Percentiles rank a stretch among this genome's conserved stretches.
Conservation (phyloP, 2,888 invertebrate genomes). For the Julus scanicus region DNA sequence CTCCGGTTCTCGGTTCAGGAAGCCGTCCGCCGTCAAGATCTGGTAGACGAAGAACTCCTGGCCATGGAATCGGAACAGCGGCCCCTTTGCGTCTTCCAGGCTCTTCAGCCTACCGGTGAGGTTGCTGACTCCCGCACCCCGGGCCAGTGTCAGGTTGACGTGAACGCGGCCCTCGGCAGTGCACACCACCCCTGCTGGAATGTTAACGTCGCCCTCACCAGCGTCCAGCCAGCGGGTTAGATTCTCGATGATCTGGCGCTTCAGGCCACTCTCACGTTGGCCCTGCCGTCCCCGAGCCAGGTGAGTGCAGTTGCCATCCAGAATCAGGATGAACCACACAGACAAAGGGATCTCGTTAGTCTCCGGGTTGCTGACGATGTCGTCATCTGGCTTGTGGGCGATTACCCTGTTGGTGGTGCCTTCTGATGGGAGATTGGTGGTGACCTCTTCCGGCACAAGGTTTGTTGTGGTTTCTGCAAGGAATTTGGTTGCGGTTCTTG, state of each 20-base stretch:
- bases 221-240: constrained; percentile 27
- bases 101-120: neutral
- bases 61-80: constrained; percentile 28
- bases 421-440: neutral
- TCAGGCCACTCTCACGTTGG: neutral
- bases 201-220: neutral
- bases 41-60: constrained; percentile 53
- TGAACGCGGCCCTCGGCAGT: neutral
- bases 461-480: neutral
- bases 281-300: neutral
- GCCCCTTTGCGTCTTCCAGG: constrained; percentile 46
- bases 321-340: constrained; percentile 55
- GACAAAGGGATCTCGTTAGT: neutral
- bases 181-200: neutral
- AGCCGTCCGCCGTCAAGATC: constrained; percentile 51
- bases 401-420: neutral
- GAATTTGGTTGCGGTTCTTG: neutral
- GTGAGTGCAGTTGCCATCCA: constrained; percentile 56
- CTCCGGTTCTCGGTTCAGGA: constrained; percentile 51
- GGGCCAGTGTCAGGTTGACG: constrained; percentile 49
- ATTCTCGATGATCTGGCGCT: constrained; percentile 6
- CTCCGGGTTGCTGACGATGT: neutral
- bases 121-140: neutral
- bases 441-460: neutral
- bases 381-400: neutral